These are phyloP conservation scores for Papilio glaucus DNA, from an alignment of 1,140 invertebrate genomes.

Conservation along the genomic window DNA sequence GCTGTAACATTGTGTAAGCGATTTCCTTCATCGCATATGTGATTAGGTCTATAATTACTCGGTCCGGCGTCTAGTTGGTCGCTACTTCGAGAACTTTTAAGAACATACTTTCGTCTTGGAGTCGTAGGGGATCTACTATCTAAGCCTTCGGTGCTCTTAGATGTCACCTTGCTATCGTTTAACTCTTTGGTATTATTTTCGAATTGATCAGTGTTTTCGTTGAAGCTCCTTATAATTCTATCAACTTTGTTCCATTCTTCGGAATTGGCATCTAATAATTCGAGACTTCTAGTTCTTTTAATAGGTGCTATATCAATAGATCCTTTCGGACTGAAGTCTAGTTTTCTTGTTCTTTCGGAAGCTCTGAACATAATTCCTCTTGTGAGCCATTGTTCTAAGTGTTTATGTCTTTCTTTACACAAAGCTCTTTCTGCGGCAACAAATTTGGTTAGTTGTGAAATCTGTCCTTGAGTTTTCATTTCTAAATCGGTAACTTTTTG, in stretches of 20 bases:
- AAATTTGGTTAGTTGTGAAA: conserved; percentile 88
- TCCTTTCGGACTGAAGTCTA: conserved; percentile 83
- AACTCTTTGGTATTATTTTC: conserved; percentile 73
- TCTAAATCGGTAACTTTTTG: conserved; percentile 93
- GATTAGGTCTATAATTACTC: conserved; percentile 61
- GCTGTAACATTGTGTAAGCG: conserved; percentile 75
- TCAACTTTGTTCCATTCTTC: conserved; percentile 77
- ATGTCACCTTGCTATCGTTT: conserved; percentile 69
- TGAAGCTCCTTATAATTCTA: conserved; percentile 70
- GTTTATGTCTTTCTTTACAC: conserved; percentile 86
- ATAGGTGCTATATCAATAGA: conserved; percentile 85
- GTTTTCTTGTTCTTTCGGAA: conserved; percentile 83
- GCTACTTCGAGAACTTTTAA: conserved; percentile 76
- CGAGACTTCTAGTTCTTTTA: conserved; percentile 86
- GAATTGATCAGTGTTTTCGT: conserved; percentile 68
- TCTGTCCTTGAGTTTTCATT: conserved; percentile 89
- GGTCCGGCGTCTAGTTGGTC: conserved; percentile 72
- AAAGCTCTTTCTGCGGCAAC: conserved; percentile 86
- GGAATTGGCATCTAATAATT: conserved; percentile 83
- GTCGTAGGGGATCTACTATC: conserved; percentile 63
- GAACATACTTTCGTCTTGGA: conserved; percentile 60
- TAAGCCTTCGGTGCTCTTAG: conserved; percentile 76
- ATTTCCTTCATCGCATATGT: conserved; percentile 48
- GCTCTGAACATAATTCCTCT: conserved; percentile 85
- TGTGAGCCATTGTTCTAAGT: conserved; percentile 88